A percentile compares a stretch with the other conserved stretches of the same genome.
Conservation (phyloP, 2,797 vertebrate genomes). For the Enteromius mattozi region DNA sequence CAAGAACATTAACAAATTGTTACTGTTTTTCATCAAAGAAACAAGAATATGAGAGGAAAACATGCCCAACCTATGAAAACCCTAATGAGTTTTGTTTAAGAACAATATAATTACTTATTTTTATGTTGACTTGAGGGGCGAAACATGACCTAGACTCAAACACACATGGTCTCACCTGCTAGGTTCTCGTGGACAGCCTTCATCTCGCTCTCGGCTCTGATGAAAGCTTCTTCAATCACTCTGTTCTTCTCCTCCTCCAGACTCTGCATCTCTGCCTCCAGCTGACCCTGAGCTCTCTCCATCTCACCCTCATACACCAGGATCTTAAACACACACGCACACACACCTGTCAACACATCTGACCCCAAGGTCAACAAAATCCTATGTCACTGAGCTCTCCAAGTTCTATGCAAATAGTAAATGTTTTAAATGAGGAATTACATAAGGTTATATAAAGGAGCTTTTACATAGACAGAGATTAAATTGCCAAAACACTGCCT, state of each 20-base stretch:
- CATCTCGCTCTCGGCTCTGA: constrained; percentile 93
- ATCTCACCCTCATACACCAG: constrained; percentile 89
- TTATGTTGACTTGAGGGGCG: not conserved
- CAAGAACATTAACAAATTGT: not conserved
- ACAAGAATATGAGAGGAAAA: not conserved
- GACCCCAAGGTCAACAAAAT: not conserved
- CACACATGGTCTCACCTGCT: constrained; percentile 79
- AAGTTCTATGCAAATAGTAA: not conserved
- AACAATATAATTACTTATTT: not conserved
- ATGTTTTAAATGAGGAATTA: not conserved
- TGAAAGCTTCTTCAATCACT: constrained; percentile 91
- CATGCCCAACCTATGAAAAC: not conserved
- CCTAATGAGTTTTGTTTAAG: not conserved
- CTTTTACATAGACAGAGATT: not conserved
- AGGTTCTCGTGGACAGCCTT: constrained; percentile 95
- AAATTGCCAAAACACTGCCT: not conserved
- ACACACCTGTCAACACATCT: not conserved
- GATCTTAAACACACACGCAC: constrained; percentile 76
- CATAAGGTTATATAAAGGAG: not conserved
- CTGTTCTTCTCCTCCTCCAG: constrained; percentile 95
- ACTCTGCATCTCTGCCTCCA: constrained; percentile 91
- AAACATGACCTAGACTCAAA: not conserved
- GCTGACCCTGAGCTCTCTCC: constrained; percentile 86
- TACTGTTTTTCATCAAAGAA: not conserved
- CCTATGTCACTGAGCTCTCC: not conserved